Conservation (phyloP, 2,888 invertebrate species). For the Dendrolimus houi region DNA sequence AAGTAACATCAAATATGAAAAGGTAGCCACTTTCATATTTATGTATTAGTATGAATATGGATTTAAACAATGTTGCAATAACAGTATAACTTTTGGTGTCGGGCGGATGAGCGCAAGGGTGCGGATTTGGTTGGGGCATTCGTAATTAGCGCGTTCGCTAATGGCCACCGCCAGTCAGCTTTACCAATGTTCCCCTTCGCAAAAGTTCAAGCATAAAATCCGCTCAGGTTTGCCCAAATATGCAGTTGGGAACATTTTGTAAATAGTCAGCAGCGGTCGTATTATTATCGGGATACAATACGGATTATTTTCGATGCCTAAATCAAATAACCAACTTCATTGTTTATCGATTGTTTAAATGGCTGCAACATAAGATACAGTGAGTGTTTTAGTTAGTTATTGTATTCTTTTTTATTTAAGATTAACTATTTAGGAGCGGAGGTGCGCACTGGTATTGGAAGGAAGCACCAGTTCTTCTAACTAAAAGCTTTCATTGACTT, state of each 20-base stretch:
- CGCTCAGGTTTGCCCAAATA: slow-evolving; percentile 19
- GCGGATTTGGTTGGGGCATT: slow-evolving; percentile 38
- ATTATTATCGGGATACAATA: neutral
- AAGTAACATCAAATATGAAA: no score
- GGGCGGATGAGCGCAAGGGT: slow-evolving; percentile 4
- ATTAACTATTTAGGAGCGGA: no score
- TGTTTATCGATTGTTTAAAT: neutral
- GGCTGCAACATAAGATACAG: no score
- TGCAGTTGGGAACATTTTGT: slow-evolving; percentile 22
- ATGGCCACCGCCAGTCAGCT: slow-evolving; percentile 41
- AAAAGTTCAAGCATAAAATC: slow-evolving; percentile 26
- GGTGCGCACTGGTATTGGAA: no score
- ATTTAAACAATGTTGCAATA: slow-evolving; percentile 4
- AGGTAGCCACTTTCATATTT: no score
- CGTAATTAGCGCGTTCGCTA: slow-evolving; percentile 49
- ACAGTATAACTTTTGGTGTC: slow-evolving; percentile 12
- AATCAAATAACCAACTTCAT: neutral
- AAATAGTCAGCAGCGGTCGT: slow-evolving; percentile 25
- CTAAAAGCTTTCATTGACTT: no score
- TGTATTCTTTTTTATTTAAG: no score
- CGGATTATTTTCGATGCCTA: neutral
- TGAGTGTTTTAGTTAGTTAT: no score
- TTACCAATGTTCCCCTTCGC: slow-evolving; percentile 25
- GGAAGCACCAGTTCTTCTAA: no score
- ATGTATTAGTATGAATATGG: no score